phyloP scores from a whole-genome alignment of 2,888 invertebrate genomes.

The Tyria jacobaeae region DNA sequence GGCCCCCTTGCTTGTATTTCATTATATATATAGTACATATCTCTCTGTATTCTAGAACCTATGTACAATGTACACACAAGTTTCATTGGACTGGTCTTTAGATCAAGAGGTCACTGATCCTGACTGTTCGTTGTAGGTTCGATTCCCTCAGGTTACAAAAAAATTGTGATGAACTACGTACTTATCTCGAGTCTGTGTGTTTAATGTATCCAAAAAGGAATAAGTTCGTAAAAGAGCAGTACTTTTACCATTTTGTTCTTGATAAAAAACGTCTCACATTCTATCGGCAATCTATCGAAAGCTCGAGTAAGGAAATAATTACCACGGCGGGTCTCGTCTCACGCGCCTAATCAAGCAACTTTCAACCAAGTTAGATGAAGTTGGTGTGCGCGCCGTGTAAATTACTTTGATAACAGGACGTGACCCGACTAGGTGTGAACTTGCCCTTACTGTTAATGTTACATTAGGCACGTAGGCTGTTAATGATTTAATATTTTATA shows the following conservation, averaged over 20 bases:
- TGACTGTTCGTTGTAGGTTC: no score
- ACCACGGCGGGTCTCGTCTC: slow-evolving; percentile 61
- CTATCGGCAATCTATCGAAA: slow-evolving; percentile 19
- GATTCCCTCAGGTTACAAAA: no score
- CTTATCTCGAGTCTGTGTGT: no score
- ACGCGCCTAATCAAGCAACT: slow-evolving; percentile 80
- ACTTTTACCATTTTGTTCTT: not conserved
- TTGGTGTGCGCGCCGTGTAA: slow-evolving; percentile 70
- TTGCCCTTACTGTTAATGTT: slow-evolving; percentile 50
- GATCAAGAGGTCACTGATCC: no score
- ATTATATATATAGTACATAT: no score
- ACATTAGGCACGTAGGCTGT: slow-evolving; percentile 36
- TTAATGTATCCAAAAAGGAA: no score
- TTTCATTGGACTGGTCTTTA: no score
- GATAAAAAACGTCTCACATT: slow-evolving; percentile 10
- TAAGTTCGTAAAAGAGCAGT: not conserved
- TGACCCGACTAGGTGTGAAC: slow-evolving; percentile 69
- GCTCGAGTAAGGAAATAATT: slow-evolving; percentile 56
- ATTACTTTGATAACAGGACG: slow-evolving; percentile 76
- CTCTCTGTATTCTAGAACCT: no score
- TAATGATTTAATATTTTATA: slow-evolving; percentile 10
- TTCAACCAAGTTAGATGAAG: slow-evolving; percentile 75
- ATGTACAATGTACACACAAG: no score
- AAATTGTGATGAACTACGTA: no score
- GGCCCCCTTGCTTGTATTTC: no score